Evolutionary conservation across 2,797 vertebrate species (phyloP).

Genomic region (Lacerta agilis): DNA sequence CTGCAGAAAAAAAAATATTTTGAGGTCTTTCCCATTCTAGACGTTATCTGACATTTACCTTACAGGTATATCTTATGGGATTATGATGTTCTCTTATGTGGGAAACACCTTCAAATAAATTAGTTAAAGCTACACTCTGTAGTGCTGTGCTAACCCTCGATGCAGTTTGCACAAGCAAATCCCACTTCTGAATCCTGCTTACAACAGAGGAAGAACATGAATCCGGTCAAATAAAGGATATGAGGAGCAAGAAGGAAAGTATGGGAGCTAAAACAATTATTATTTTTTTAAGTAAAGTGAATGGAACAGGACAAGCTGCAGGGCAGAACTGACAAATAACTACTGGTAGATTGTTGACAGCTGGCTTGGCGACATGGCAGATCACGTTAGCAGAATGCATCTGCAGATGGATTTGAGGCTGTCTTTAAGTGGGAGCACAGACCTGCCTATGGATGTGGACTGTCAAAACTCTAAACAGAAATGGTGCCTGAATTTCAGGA

Average conservation of each 20-base stretch:
- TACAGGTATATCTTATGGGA: not conserved
- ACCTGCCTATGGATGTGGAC: not conserved
- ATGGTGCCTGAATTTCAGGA: not conserved
- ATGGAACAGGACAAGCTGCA: conserved; percentile 3
- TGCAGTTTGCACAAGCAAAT: not conserved
- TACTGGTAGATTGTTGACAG: conserved; percentile 35
- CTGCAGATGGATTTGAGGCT: accelerated
- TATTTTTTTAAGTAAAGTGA: not conserved
- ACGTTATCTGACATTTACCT: not conserved
- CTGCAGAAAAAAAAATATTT: not conserved
- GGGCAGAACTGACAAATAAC: conserved; percentile 2
- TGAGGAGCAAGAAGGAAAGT: not conserved
- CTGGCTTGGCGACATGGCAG: not conserved
- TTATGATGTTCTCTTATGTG: not conserved
- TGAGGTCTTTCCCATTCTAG: not conserved
- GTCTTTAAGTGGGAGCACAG: not conserved
- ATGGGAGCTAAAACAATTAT: conserved; percentile 20
- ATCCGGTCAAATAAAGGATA: not conserved
- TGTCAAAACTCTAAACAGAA: not conserved
- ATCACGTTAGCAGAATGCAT: accelerated
- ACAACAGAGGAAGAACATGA: not conserved
- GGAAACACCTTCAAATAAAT: not conserved
- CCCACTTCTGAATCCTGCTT: accelerated
- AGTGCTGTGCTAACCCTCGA: not conserved
- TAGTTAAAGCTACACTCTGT: not conserved